Conservation (phyloP, 1,140 invertebrate species). For the Colletes gigas region DNA sequence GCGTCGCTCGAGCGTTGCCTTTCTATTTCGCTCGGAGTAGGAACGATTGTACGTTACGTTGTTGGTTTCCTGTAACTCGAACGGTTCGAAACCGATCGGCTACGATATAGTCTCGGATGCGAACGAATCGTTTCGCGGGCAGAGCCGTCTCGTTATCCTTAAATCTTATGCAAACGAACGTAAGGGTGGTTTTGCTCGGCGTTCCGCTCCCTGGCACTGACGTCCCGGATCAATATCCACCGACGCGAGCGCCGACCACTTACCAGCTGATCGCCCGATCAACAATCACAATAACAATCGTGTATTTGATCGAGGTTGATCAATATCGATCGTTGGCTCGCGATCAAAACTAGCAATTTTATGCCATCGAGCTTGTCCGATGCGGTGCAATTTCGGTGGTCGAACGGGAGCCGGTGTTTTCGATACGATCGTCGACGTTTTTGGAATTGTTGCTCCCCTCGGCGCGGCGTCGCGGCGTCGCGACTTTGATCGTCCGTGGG, state of each 20-base stretch:
- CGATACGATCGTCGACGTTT: not conserved
- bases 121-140: no score
- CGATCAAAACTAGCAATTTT: no score
- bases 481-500: not conserved
- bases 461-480: not conserved
- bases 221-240: slow-evolving; percentile 74
- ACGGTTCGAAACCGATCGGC: not conserved
- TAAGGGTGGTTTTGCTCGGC: slow-evolving; percentile 31
- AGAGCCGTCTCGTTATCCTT: slow-evolving; percentile 1
- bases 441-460: not conserved
- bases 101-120: no score
- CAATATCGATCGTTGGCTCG: no score
- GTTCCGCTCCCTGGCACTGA: slow-evolving; percentile 56
- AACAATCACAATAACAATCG: slow-evolving; percentile 13
- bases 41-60: not conserved
- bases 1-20: slow-evolving; percentile 41
- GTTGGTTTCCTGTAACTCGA: no score
- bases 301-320: no score
- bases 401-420: no score
- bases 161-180: slow-evolving; percentile 38
- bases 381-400: no score
- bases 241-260: slow-evolving; percentile 22
- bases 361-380: no score
- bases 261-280: slow-evolving; percentile 5
- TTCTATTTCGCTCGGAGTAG: slow-evolving; percentile 28